Percentiles rank a stretch among this genome's conserved stretches.
Evolutionary conservation across 1,140 invertebrate genomes (phyloP).

Genomic region (Maniola jurtina): DNA sequence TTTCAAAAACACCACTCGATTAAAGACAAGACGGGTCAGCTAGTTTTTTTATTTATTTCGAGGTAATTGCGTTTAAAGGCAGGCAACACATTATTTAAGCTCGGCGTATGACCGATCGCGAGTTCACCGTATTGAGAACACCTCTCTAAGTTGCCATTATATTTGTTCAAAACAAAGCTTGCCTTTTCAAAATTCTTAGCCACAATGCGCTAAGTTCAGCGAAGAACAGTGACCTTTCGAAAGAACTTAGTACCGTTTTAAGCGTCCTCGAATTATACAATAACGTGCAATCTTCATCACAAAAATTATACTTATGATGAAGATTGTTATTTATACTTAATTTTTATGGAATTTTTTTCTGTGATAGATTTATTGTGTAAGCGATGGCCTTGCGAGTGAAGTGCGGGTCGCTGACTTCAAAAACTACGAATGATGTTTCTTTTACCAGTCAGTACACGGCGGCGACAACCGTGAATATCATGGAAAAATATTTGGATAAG

Average conservation of each 20-base stretch:
- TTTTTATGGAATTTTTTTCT: constrained; percentile 41
- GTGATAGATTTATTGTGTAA: constrained; percentile 56
- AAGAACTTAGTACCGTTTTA: constrained; percentile 22
- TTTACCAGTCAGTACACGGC: constrained; percentile 61
- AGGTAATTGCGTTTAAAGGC: not conserved
- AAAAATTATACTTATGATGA: constrained; percentile 14
- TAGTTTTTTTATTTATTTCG: not conserved
- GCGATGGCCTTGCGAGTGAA: constrained; percentile 60
- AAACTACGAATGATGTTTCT: constrained; percentile 60
- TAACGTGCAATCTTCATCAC: constrained; percentile 21
- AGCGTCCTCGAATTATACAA: constrained; percentile 28
- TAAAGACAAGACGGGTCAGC: not conserved
- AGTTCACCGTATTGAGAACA: constrained; percentile 72
- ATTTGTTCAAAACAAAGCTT: constrained; percentile 63
- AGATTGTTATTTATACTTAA: constrained; percentile 15
- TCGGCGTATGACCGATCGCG: constrained; percentile 60
- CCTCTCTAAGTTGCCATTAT: constrained; percentile 52
- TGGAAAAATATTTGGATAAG: constrained; percentile 21
- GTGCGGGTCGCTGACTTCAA: constrained; percentile 64
- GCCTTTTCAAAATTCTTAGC: constrained; percentile 57
- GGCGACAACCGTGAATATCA: constrained; percentile 39
- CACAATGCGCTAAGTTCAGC: constrained; percentile 47
- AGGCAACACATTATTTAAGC: constrained; percentile 17
- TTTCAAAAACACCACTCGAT: no score
- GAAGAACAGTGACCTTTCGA: constrained; percentile 44